Evolutionary conservation across 2,797 vertebrate species (phyloP).

Genomic region (Ispidina lecontei): DNA sequence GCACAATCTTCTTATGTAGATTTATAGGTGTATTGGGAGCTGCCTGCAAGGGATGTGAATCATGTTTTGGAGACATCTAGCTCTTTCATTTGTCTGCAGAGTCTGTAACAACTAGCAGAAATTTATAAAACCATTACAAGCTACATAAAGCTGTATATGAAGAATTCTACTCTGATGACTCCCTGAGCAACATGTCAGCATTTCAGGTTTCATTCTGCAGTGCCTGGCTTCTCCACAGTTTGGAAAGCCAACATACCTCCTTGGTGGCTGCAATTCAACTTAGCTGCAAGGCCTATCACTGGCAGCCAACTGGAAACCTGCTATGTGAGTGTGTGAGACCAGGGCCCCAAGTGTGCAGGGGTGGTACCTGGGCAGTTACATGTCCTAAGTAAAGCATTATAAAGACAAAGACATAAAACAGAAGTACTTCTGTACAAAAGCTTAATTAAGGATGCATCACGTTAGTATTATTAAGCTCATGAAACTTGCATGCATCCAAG

Average conservation of each 20-base stretch:
- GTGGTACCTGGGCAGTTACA: rapidly evolving
- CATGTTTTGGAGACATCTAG: not conserved
- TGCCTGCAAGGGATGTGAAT: not conserved
- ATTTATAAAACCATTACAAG: not conserved
- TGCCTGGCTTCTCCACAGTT: not conserved
- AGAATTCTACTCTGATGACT: not conserved
- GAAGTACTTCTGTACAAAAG: not conserved
- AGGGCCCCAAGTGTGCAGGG: not conserved
- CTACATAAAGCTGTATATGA: not conserved
- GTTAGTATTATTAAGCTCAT: not conserved
- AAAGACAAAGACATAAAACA: not conserved
- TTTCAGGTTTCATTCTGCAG: not conserved
- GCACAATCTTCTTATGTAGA: not conserved
- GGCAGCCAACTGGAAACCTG: not conserved
- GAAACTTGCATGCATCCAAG: rapidly evolving
- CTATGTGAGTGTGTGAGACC: not conserved
- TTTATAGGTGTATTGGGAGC: not conserved
- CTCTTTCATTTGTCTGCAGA: not conserved
- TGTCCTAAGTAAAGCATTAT: too few species aligned
- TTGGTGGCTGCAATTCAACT: rapidly evolving
- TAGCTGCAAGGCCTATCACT: not conserved
- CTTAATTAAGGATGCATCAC: not conserved
- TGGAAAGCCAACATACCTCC: not conserved
- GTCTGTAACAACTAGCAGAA: not conserved
- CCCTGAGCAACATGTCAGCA: rapidly evolving